A percentile compares a stretch with the other conserved stretches of the same genome.
Evolutionary conservation across 2,797 vertebrate species (phyloP).

Genomic region (Typhlichthys eigenmanni): DNA sequence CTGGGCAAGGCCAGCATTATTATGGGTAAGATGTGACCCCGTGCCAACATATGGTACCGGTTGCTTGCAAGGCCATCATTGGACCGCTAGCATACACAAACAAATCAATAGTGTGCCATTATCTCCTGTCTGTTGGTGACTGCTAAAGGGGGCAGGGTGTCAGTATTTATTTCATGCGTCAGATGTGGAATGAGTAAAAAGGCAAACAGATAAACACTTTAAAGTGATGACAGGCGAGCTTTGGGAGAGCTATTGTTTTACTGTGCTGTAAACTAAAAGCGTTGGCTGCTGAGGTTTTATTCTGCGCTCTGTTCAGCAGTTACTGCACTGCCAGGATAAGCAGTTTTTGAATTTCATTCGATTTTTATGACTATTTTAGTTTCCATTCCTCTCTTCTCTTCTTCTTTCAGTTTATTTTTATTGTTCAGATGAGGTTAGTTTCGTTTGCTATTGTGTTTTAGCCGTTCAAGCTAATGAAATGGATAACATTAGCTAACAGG

Average conservation of each 20-base stretch:
- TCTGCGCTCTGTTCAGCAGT: not conserved
- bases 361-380: too few relatives aligned
- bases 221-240: not conserved
- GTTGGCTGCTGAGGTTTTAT: not conserved
- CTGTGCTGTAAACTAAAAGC: not conserved
- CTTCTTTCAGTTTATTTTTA: too few relatives aligned
- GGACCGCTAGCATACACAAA: conserved; percentile 5
- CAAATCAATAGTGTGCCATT: conserved; percentile 36
- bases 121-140: conserved; percentile 5
- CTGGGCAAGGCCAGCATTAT: conserved; percentile 95
- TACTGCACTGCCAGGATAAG: too few relatives aligned
- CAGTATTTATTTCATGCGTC: conserved; percentile 6
- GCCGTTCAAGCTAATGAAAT: too few relatives aligned
- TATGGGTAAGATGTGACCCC: conserved; percentile 77
- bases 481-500: too few relatives aligned
- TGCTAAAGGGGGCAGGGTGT: conserved; percentile 1
- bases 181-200: not conserved
- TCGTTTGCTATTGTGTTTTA: too few relatives aligned
- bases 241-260: not conserved
- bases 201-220: not conserved
- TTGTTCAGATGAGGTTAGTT: too few relatives aligned
- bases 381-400: too few relatives aligned
- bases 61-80: conserved; percentile 20
- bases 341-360: too few relatives aligned
- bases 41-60: not conserved